Conservation (phyloP, 2,888 invertebrate genomes). For the Magallana nippona region DNA sequence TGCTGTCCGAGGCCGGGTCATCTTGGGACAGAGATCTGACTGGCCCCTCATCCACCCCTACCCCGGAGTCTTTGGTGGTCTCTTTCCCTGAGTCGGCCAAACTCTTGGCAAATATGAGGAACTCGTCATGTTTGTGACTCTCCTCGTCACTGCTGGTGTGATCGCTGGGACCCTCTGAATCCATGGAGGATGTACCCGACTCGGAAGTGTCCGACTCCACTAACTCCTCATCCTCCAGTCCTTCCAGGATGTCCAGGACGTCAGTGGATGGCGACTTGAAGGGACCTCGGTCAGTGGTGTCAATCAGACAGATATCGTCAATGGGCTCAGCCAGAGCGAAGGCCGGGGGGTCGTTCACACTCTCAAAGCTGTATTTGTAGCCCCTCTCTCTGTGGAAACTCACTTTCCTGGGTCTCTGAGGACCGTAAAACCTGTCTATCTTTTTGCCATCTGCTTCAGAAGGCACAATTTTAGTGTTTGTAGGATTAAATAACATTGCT, state of each 20-base stretch:
- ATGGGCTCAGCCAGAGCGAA: slow-evolving; percentile 30
- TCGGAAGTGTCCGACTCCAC: slow-evolving; percentile 40
- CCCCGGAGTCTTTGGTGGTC: slow-evolving; percentile 68
- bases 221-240: slow-evolving; percentile 35
- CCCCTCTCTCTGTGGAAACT: slow-evolving; percentile 48
- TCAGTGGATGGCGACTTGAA: slow-evolving; percentile 52
- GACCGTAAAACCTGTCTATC: slow-evolving; percentile 28
- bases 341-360: slow-evolving; percentile 49
- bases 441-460: neutral
- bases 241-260: slow-evolving; percentile 55
- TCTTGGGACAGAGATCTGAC: neutral
- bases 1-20: neutral
- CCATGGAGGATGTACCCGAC: slow-evolving; percentile 13
- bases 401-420: slow-evolving; percentile 35
- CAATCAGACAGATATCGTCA: slow-evolving; percentile 37
- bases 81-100: slow-evolving; percentile 69
- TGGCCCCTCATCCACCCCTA: slow-evolving; percentile 56
- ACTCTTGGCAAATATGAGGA: slow-evolving; percentile 65
- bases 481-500: slow-evolving; percentile 46
- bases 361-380: slow-evolving; percentile 53
- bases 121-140: slow-evolving; percentile 55
- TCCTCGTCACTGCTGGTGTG: slow-evolving; percentile 60
- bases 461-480: slow-evolving; percentile 36
- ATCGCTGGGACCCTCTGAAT: slow-evolving; percentile 55
- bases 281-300: slow-evolving; percentile 39